Evolutionary conservation across 2,113 vertebrate genomes (phyloP).

Genomic region (Accipiter virgatus): DNA sequence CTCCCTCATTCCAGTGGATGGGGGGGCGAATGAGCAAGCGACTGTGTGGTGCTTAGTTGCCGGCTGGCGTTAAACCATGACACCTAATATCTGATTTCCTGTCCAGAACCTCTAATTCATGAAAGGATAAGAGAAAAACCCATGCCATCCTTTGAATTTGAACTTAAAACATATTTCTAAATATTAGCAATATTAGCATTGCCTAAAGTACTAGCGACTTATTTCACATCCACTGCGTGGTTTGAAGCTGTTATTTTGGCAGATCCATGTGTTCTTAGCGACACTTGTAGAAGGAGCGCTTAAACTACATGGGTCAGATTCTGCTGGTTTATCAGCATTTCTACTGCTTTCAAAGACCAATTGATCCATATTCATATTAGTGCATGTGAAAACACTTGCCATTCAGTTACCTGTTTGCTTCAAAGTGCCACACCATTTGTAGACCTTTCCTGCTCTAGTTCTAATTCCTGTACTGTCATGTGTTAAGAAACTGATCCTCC

Average conservation of each 20-base stretch:
- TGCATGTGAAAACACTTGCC: neutral
- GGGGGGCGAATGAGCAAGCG: too few species aligned
- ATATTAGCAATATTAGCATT: neutral
- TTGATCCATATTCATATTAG: neutral
- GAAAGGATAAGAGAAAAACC: neutral
- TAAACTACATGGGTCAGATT: neutral
- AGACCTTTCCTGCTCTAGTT: neutral
- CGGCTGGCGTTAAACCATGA: too few species aligned
- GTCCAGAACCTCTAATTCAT: neutral
- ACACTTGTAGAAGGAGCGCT: neutral
- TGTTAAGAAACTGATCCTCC: neutral
- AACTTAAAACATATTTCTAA: neutral
- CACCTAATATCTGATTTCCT: neutral
- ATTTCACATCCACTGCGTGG: neutral
- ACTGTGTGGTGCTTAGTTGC: too few species aligned
- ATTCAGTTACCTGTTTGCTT: neutral
- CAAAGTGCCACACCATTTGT: neutral
- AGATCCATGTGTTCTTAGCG: neutral
- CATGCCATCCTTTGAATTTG: neutral
- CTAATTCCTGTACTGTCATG: neutral
- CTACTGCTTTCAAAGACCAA: neutral
- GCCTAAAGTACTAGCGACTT: neutral
- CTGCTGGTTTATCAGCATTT: neutral
- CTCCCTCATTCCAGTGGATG: too few species aligned
- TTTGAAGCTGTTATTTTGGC: neutral